phyloP scores from a whole-genome alignment of 2,113 vertebrate genomes.

The Myotis lucifugus region DNA sequence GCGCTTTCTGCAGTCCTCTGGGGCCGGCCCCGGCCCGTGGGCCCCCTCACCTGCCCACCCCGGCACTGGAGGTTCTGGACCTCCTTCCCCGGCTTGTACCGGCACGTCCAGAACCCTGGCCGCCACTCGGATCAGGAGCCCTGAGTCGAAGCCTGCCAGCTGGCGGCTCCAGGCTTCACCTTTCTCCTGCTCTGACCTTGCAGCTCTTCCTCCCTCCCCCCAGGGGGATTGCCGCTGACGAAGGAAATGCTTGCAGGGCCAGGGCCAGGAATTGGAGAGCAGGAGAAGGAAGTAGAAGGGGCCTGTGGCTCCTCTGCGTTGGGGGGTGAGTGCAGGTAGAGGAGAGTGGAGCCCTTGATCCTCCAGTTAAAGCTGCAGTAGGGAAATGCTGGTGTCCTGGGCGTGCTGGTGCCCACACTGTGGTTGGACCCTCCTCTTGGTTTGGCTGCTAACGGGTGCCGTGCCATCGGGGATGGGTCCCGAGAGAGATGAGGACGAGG shows the following conservation, averaged over 20 bases:
- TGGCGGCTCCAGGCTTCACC: slow-evolving; percentile 16
- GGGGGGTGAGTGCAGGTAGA: neutral
- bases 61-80: neutral
- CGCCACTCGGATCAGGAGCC: neutral
- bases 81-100: neutral
- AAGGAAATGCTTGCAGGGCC: neutral
- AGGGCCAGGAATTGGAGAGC: neutral
- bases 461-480: neutral
- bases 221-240: neutral
- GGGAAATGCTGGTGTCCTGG: neutral
- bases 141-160: neutral
- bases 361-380: neutral
- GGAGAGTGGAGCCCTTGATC: neutral
- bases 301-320: neutral
- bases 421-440: neutral
- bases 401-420: fast-evolving
- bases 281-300: neutral
- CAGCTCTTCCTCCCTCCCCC: slow-evolving; percentile 26
- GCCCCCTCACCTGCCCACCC: neutral
- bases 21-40: neutral
- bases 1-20: neutral
- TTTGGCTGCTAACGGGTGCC: neutral
- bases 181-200: slow-evolving; percentile 73
- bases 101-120: neutral
- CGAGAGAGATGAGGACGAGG: neutral